Conservation (phyloP, 1,140 invertebrate species). For the Heliconius eleuchia region DNA sequence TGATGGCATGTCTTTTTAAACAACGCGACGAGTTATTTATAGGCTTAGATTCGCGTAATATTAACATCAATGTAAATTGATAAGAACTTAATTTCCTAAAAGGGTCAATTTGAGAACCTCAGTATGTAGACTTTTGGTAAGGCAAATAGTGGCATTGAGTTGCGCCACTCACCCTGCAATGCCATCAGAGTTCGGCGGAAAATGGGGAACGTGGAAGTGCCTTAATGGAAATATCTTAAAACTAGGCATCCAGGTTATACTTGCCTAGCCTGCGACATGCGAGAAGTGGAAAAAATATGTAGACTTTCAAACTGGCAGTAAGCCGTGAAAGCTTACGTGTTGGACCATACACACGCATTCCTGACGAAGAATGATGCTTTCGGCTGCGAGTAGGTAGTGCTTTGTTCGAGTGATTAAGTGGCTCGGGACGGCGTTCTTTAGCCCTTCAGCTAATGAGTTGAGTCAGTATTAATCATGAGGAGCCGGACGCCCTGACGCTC, state of each 20-base stretch:
- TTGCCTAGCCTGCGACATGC: no score
- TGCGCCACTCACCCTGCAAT: no score
- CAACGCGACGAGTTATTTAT: neutral
- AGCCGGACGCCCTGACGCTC: conserved; percentile 53
- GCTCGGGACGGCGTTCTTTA: conserved; percentile 69
- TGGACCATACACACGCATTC: conserved; percentile 63
- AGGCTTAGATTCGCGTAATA: no score
- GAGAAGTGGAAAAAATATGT: neutral
- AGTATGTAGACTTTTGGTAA: neutral
- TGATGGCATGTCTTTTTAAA: neutral
- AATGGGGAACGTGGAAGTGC: no score
- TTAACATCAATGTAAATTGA: no score
- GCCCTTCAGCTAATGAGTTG: conserved; percentile 80
- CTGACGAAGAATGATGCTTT: conserved; percentile 81
- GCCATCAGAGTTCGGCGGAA: no score
- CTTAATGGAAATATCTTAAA: no score
- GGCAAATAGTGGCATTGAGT: no score
- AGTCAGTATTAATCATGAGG: conserved; percentile 77
- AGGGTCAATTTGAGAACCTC: neutral
- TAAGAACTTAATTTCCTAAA: neutral
- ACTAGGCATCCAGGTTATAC: no score
- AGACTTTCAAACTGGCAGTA: neutral
- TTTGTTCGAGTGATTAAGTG: conserved; percentile 81
- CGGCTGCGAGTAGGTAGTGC: conserved; percentile 78
- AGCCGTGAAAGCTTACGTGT: conserved; percentile 42